Evolutionary conservation across 2,888 invertebrate genomes (phyloP), one percentile per base, ranked within the genome.

Genomic region (Byasa hedistus): DNA sequence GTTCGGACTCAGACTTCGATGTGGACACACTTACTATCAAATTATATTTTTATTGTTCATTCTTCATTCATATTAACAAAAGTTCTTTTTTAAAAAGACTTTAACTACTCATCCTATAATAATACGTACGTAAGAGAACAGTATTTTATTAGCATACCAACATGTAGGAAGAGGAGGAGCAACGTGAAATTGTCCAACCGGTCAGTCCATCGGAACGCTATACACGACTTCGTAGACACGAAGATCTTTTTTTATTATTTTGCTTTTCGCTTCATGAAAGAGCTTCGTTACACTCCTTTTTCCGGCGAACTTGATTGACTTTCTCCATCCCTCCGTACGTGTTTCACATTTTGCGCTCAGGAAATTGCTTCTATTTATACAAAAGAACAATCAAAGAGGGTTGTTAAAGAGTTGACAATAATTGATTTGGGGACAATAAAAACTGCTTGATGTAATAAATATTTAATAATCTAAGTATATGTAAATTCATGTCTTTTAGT

Each of bases 201-300:
- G 48, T 51, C 60, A 48, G 48, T 62, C 51, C 32, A 59, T 48
- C 55, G 55, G n/a, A 36, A 62, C 39, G n/a, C 36, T 52, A 55
- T 21, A 36, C 23, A 65, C 22, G 44, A 44, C 27, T 66, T 24
- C 61, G 56, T 51, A 51, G 19, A 60, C 23, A 24, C 32, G 19
- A n/a, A 19, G 48, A 23, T 60, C 63, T 60, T 64, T 67, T 72
- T 69, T 69, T 52, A 69, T 66, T 64, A 62, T 62, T 68, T 66
- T 32, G 74, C 80, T 83, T n/a, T 80, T 73, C 68, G 44, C 44
- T 66, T 5, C 70, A 66, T 79, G 82, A 82, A 85, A 83, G 78
- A 76, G 80, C 75, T 80, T 83, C 83, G 76, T 83, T 82, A 79
- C 72, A 70, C 75, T 64, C 62, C 75, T 73, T 78, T 79, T 84